Conservation (phyloP, 2,888 invertebrate species). For the Troides oblongomaculatus region DNA sequence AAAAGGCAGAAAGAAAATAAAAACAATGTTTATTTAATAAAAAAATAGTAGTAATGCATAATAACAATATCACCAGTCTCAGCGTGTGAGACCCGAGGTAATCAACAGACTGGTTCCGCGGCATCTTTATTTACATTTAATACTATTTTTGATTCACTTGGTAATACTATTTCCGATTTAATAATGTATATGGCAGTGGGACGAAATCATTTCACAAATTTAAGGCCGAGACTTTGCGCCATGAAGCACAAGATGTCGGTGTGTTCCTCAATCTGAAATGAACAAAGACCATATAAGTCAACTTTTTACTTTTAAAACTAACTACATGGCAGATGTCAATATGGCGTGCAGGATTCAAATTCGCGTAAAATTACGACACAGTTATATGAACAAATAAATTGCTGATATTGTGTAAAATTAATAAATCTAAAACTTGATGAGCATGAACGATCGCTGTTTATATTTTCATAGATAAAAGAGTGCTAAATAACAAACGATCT, state of each 20-base stretch:
- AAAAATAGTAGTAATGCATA: conserved; percentile 74
- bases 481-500: no score
- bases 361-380: no score
- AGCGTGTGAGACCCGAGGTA: conserved; percentile 61
- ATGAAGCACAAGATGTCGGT: conserved; percentile 94
- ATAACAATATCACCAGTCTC: conserved; percentile 76
- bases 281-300: conserved; percentile 37
- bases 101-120: conserved; percentile 58
- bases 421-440: no score
- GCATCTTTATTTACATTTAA: conserved; percentile 65
- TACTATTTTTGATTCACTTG: conserved; percentile 52
- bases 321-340: no score
- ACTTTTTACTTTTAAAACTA: no score
- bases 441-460: no score
- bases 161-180: conserved; percentile 33
- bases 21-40: conserved; percentile 73
- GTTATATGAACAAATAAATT: no score
- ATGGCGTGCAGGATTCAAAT: no score
- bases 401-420: no score
- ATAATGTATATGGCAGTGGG: conserved; percentile 33
- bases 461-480: no score
- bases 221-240: conserved; percentile 84
- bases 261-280: conserved; percentile 92
- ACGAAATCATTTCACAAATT: conserved; percentile 69
- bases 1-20: conserved; percentile 48